Evolutionary conservation across 2,888 invertebrate species (phyloP).

Genomic region (Gastracanthus pulcherrimus): DNA sequence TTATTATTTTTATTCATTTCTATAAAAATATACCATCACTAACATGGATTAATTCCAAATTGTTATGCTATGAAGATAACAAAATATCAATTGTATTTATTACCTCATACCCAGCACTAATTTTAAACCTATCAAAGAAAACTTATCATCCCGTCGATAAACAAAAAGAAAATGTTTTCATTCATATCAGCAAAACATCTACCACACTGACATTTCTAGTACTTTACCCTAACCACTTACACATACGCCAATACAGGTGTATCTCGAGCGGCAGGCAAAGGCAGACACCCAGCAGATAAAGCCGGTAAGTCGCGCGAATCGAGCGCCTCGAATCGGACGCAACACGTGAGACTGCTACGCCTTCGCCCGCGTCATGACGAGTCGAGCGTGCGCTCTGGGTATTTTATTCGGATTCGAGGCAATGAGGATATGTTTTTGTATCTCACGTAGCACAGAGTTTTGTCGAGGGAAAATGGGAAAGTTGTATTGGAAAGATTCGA

Average conservation of each 20-base stretch:
- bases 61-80: background rate
- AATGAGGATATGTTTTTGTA: too few species aligned
- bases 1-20: too few species aligned
- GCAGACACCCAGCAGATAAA: background rate
- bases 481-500: constrained; percentile 1
- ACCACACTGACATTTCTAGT: background rate
- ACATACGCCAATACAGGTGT: background rate
- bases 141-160: background rate
- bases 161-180: too few species aligned
- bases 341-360: constrained; percentile 60
- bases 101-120: too few species aligned
- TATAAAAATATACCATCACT: too few species aligned
- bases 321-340: constrained; percentile 61
- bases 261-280: background rate
- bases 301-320: constrained; percentile 37
- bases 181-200: too few species aligned
- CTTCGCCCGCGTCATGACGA: background rate
- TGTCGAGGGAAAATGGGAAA: background rate
- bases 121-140: too few species aligned
- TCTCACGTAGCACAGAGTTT: background rate
- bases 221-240: background rate
- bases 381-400: background rate
- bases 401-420: background rate
- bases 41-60: too few species aligned
- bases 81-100: background rate